Conservation (phyloP, 2,888 invertebrate genomes). For the Tortrix viridana region DNA sequence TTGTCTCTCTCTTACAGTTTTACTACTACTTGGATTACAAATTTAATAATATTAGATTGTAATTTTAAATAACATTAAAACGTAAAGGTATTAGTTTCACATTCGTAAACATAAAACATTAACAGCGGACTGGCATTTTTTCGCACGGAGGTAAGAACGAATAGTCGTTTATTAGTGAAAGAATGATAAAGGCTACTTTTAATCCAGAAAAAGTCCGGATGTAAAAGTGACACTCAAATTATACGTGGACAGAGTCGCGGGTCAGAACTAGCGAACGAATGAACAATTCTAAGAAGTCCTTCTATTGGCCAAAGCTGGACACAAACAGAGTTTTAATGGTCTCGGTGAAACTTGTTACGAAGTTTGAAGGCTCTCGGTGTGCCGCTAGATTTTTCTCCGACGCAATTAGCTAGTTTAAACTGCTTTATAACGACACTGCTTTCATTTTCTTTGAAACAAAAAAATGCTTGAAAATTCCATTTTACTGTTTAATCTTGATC, state of each 20-base stretch:
- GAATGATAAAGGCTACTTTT: too few species aligned
- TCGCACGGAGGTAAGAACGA: too few species aligned
- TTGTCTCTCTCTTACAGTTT: too few species aligned
- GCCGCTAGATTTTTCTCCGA: slow-evolving; percentile 53
- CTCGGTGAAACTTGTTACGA: slow-evolving; percentile 55
- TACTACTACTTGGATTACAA: too few species aligned
- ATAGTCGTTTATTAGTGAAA: too few species aligned
- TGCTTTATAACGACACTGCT: slow-evolving; percentile 59
- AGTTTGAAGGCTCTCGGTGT: slow-evolving; percentile 51
- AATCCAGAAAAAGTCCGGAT: background rate
- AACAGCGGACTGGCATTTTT: too few species aligned
- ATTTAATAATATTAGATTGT: too few species aligned
- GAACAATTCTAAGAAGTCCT: background rate
- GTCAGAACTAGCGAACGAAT: background rate
- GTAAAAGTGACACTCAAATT: background rate
- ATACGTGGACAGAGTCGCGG: background rate
- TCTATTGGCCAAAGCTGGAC: slow-evolving; percentile 34
- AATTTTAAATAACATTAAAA: too few species aligned
- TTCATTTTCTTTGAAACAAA: slow-evolving; percentile 58
- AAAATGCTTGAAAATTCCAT: slow-evolving; percentile 57
- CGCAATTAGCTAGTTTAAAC: slow-evolving; percentile 66
- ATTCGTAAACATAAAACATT: too few species aligned
- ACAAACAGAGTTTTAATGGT: slow-evolving; percentile 52
- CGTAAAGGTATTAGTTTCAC: too few species aligned
- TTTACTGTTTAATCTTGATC: slow-evolving; percentile 50